Evolutionary conservation across 2,888 invertebrate species (phyloP), one percentile per base, ranked within the genome.

Genomic region (Villa cingulata): DNA sequence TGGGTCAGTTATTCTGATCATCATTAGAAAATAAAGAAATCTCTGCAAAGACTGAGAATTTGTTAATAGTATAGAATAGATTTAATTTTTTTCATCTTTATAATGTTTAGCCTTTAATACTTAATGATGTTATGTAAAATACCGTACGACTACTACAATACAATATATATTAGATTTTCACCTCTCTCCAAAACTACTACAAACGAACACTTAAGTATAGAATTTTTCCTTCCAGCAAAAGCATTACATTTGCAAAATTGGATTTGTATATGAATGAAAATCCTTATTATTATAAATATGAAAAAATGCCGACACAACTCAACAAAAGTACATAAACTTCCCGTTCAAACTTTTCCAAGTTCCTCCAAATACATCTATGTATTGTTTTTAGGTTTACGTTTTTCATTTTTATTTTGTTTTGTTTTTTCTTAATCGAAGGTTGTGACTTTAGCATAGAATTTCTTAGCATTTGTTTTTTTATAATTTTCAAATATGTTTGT

Each of bases 11-110:
- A 54, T 53, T 46, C 50, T 49, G 48, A 43, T 29, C 43, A 41
- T 39, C 38, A 40, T 20, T 54, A 54, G 55, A 52, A 50, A 51
- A 51, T 45, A 46, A 56, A 53, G 59, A 66, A 64, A 63, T 68
- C 65, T 66, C 65, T 64, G 67, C 63, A 59, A 68, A 68, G 67
- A 68, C 67, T 68, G 67, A 68, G 67, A 63, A 41, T 15, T 43
- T 5, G 18, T 46, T 42, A 38, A 37, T 47, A 48, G 46, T 29
- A 20, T 51, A 46, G 46, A n/a, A n/a, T 23, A 23, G 23, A 7
- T 23, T 23, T 23, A 6, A 23, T 6, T 6, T 6, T 23, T 23
- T 23, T 23, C 23, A 23, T 23, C 23, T 23, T 6, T 23, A 23
- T 6, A 7, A n/a, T n/a, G n/a, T n/a, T n/a, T n/a, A n/a, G n/a